Base-by-base conservation (phyloP, 2,113 vertebrate species). In the Bucco capensis region DNA sequence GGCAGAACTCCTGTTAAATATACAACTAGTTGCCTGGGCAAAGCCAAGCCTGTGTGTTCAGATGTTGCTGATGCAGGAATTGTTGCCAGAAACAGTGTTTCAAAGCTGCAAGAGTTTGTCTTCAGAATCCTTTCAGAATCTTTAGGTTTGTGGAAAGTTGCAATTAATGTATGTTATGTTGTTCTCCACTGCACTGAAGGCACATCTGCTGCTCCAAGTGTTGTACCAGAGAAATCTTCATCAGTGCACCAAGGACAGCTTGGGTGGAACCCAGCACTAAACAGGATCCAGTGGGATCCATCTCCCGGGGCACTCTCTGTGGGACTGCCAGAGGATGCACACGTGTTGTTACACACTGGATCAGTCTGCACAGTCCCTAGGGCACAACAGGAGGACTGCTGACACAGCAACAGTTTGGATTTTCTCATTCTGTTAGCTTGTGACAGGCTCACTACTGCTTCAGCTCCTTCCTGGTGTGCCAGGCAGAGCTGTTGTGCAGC, bases 161-260 rank as follows among this genome's bases (percentile, higher is more conserved):
- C 24, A 64, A 25, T 9, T 37, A 62, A 62, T 9, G 6, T 40
- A 37, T 0, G 0, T 65, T 71, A 14, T 70, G 67, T 46, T 24
- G 19, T 25, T 4, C 12, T 66, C 19, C 22, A 7, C 46, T 47
- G 72, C 31, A 22, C 71, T 50, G 50, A 89, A 74, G 79, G 58
- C 47, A 35, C 60, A 60, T 21, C 54, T 88, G 28, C 70, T 72
- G 44, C 38, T 64, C 33, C 74, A 72, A 49, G 19, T 6, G 47
- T 46, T 2, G 13, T 2, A 50, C 38, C 8, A 4, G 53, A 7
- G 2, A n/a, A 13, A 9, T 28, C 67, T 62, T n/a, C 67, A n/a
- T 13, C 46, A 44, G 17, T 1, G 27, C 37, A 42, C 40, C 1
- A 2, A 66, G 69, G 22, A 46, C 35, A 69, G 77, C 38, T 17